Base-by-base conservation (phyloP, 92 coral and sea anemone genomes). In the Zoanthus solanderi region DNA sequence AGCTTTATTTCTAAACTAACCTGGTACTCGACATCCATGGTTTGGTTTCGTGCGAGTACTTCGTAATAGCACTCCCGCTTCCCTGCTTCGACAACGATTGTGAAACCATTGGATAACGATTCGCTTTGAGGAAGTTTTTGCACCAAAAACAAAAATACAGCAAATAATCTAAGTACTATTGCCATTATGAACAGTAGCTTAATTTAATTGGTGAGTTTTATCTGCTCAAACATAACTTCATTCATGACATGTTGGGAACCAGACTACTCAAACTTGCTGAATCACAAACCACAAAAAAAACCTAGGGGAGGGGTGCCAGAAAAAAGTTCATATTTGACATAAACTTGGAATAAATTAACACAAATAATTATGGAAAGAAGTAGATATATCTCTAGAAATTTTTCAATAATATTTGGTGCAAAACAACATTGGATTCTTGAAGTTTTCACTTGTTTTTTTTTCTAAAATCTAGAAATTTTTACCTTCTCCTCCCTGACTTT, bases 21-120 rank as follows among this genome's bases (percentile, higher is more conserved):
- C 94, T 95, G 98, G 72, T 92, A 95, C 45, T 95, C 98, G 5
- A 95, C 76, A 34, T 95, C 98, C 84, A 95, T 85, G 37, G 87
- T 91, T 52, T 78, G 75, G 87, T 95, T 95, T 7, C 61, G 78
- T 14, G 87, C 92, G 17, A 95, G 60, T 1, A 89, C 79, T 17
- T 95, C 98, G 75, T 87, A 95, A 83, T 93, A 95, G 92, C 98
- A 95, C 67, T 93, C 94, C 32, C 85, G 78, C 57, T 61, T 86
- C 2, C 96, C 98, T 2, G 96, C 84, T 34, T 93, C 94, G 34
- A 95, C 89, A 17, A 87, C 84, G 14, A 92, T 92, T n/a, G 98
- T 95, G 71, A 95, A 95, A 76, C 98, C 98, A 77, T 79, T 91
- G 32, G 87, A 83, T 78, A 94, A 61, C 69, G 95, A 94, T 30